Percentiles rank a stretch among this genome's conserved stretches.
phyloP scores from a whole-genome alignment of 2,888 invertebrate genomes.

The Andrena hattorfiana region DNA sequence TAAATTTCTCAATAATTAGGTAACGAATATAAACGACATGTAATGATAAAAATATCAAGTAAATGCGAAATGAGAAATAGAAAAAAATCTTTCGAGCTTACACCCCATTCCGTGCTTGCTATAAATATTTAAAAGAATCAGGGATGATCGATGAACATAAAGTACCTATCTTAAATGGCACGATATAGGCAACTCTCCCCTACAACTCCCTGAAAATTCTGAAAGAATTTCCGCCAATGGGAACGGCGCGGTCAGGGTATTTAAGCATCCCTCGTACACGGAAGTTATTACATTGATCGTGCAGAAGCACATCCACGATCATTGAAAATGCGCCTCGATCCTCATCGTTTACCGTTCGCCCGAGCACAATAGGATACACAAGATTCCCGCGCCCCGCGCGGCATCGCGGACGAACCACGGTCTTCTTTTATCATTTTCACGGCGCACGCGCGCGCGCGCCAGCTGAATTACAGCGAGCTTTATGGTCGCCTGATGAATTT shows the following conservation, averaged over 20 bases:
- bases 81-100: too few species aligned
- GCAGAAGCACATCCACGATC: constrained; percentile 7
- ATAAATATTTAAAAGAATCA: too few species aligned
- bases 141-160: too few species aligned
- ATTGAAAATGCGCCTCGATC: constrained; percentile 1
- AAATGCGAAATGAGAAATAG: too few species aligned
- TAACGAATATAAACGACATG: too few species aligned
- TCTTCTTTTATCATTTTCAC: background rate
- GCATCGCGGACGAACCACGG: background rate
- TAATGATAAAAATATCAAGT: too few species aligned
- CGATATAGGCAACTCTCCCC: too few species aligned
- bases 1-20: too few species aligned
- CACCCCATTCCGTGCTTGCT: too few species aligned
- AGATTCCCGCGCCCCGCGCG: background rate
- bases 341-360: constrained; percentile 38
- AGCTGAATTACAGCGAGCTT: constrained; percentile 54
- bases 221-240: background rate
- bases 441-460: background rate
- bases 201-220: too few species aligned
- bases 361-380: background rate
- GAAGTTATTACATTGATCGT: background rate
- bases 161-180: too few species aligned
- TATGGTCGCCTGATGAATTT: constrained; percentile 54
- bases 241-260: background rate
- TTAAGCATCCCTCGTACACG: background rate